Base-by-base conservation (phyloP, 2,888 invertebrate genomes). In the Eristalinus aeneus region DNA sequence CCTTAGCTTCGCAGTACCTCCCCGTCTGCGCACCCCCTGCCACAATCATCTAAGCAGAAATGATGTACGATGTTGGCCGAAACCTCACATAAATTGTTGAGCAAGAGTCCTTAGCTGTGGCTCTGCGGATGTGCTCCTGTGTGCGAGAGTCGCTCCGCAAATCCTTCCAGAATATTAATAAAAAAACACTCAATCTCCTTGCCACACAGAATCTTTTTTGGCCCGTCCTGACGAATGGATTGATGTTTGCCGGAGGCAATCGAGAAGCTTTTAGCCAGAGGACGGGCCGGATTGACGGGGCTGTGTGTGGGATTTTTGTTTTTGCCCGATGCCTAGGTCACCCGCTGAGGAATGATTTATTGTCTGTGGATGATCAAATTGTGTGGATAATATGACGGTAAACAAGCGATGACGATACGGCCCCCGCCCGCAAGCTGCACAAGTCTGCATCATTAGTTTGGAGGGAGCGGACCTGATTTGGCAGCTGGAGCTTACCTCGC, bases 381-480 rank as follows among this genome's bases (percentile, higher is more conserved):
- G 86, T 86, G 86, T 74, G 86, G 77, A 82, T 86, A 86, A 86
- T 86, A 82, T 82, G 86, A 86, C 82, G 86, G 86, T 82, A 86
- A 86, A 86, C 82, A 86, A 86, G 82, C 74, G 77, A 74, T 82
- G 86, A 64, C 71, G 78, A 82, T 82, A 78, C 77, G 76, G 46
- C 68, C 53, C 16, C 32, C 54, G 63, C 58, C 65, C 54, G 11
- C 23, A 31, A 61, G 36, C 31, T 53, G 53, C 36, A 5, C 32
- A n/a, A 58, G 80, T 77, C 31, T 20, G 78, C 82, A 82, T 82
- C 86, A 86, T 86, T 86, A 82, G 82, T 78, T 77, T 77, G 69
- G 46, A 60, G 61, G 32, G 32, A 16, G 10, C 32, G 46, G 32
- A 27, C 12, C 20, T 68, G 34, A 53, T 34, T 46, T n/a, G 69